Evolutionary conservation across 2,797 vertebrate genomes (phyloP).

Genomic region (Alfaro cultratus): DNA sequence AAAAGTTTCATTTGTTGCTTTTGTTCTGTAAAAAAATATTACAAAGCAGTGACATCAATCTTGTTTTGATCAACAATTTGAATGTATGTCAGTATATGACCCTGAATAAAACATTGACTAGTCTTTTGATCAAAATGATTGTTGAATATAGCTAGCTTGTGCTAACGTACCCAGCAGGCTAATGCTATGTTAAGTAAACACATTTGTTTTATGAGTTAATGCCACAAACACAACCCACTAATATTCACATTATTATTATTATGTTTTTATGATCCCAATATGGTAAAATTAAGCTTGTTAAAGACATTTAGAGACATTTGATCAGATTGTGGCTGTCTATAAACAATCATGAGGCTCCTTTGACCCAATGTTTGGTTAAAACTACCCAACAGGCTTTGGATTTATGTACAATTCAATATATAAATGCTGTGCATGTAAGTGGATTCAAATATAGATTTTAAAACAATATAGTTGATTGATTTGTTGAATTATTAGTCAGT

Average conservation of each 20-base stretch:
- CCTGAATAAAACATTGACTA: background rate
- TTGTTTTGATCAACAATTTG: background rate
- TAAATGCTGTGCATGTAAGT: slow-evolving; percentile 29
- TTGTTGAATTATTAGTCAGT: slow-evolving; percentile 19
- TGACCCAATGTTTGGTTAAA: background rate
- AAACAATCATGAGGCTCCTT: background rate
- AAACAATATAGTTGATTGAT: slow-evolving; percentile 20
- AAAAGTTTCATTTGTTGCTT: no score
- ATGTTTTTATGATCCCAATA: background rate
- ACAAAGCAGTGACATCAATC: background rate
- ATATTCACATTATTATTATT: background rate
- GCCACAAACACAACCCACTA: background rate
- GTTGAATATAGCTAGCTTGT: background rate
- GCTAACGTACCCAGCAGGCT: background rate
- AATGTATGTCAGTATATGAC: background rate
- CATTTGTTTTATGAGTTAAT: background rate
- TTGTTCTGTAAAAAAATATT: background rate
- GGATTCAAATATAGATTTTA: slow-evolving; percentile 11
- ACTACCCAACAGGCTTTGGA: background rate
- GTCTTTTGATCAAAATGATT: background rate
- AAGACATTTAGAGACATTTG: background rate
- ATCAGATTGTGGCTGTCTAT: background rate
- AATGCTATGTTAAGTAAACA: background rate
- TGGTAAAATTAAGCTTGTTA: background rate
- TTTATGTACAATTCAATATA: slow-evolving; percentile 35